Evolutionary conservation across 2,113 vertebrate species (phyloP).

Genomic region (Chaetops frenatus): DNA sequence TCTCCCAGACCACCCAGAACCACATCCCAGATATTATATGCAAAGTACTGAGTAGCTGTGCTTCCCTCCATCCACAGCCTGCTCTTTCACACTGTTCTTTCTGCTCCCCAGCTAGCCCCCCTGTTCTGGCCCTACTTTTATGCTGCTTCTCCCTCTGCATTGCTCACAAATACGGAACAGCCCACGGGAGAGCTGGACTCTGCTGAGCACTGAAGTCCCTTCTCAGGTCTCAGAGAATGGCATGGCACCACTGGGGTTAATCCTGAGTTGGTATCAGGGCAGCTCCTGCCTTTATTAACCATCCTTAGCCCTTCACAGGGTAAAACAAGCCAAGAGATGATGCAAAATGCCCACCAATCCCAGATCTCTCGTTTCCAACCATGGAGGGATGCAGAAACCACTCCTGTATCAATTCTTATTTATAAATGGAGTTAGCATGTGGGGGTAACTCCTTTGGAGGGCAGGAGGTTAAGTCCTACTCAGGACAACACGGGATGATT

Average conservation of each 20-base stretch:
- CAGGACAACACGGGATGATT: not conserved
- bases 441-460: not conserved
- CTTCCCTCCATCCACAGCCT: not conserved
- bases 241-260: not conserved
- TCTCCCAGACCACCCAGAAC: not conserved
- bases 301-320: not conserved
- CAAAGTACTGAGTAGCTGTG: not conserved
- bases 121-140: not conserved
- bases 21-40: not conserved
- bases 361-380: not conserved
- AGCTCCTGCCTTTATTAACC: not conserved
- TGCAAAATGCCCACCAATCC: not conserved
- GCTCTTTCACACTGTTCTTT: not conserved
- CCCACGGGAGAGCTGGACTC: not conserved
- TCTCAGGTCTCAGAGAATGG: not conserved
- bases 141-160: not conserved
- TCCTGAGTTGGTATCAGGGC: not conserved
- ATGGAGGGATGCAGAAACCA: not conserved
- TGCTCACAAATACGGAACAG: rapidly evolving
- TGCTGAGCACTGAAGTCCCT: not conserved
- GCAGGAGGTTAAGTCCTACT: not conserved
- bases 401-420: not conserved
- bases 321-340: not conserved
- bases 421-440: not conserved
- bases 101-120: not conserved